Base-by-base conservation (phyloP, 1,140 invertebrate genomes). In the Drosophila mauritiana region DNA sequence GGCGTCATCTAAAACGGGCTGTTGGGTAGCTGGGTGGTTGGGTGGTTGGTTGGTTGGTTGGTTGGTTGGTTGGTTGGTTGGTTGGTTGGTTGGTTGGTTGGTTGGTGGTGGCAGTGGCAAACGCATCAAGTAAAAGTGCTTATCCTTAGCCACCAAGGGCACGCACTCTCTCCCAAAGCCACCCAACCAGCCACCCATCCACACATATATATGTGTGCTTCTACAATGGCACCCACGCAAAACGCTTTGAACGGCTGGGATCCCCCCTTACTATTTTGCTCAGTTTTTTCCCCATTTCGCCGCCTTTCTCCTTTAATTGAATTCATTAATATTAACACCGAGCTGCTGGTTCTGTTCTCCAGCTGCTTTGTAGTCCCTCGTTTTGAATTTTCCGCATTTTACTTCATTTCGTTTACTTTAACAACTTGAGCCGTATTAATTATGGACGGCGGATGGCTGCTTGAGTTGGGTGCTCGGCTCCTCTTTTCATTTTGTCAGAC, bases 111-210 rank as follows among this genome's bases (percentile, higher is more conserved):
- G 31, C 31, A 31, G 31, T 42, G 45, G 20, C 31, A 12, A 65
- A 70, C 74, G 40, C 48, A 75, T 31, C 56, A 55, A 76, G 56
- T 48, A 80, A 78, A 88, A 88, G 65, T 78, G 51, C 80, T 84
- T 80, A 68, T 56, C 55, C 40, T 22, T 70, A 68, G 55, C 72
- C 51, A 76, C 69, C 82, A 86, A 86, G 82, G 82, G 46, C 82
- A 88, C 69, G 63, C 63, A 68, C 73, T 51, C 61, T 51, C 52
- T 15, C 39, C 17, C 43, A 54, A 31, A 49, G 15, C 7, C 20
- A 45, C 31, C 39, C 31, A 43, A 12, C n/a, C 31, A 36, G 27
- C 37, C 39, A 62, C 62, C 36, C 39, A 34, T 40, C 42, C 15
- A 20, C 17, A 31, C 10, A 31, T 12, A 45, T 40, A 37, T 53